These are phyloP conservation scores for Sebastes glaucus DNA, from an alignment of 2,797 vertebrate species.

Conservation along the genomic window DNA sequence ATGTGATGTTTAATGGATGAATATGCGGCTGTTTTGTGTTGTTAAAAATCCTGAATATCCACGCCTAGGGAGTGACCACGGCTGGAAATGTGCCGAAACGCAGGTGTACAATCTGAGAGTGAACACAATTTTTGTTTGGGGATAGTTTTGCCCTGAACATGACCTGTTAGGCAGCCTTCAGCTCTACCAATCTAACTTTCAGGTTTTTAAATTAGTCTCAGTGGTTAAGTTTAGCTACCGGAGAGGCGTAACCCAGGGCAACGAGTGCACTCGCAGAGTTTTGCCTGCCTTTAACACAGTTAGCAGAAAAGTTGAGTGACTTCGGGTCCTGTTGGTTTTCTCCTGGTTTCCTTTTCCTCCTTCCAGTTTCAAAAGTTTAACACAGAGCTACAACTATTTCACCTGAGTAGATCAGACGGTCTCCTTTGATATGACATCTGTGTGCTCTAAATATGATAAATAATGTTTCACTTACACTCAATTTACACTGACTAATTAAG, in stretches of 20 bases:
- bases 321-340: neutral
- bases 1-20: slow-evolving; percentile 10
- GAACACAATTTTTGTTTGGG: neutral
- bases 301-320: neutral
- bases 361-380: no score
- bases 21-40: slow-evolving; percentile 14
- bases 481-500: neutral
- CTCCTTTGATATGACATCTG: neutral
- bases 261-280: neutral
- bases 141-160: neutral
- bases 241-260: neutral
- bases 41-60: neutral
- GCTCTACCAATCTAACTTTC: slow-evolving; percentile 11
- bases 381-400: neutral
- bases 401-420: neutral
- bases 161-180: neutral
- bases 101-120: neutral
- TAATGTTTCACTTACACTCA: neutral
- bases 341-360: neutral
- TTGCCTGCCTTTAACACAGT: neutral
- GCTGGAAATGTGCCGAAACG: slow-evolving; percentile 1
- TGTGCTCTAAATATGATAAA: neutral
- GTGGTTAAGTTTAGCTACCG: slow-evolving; percentile 1
- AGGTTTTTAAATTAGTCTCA: slow-evolving; percentile 14
- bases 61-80: neutral